These are phyloP conservation scores for Florisuga fusca DNA, from an alignment of 2,797 vertebrate genomes.

Conservation along the genomic window DNA sequence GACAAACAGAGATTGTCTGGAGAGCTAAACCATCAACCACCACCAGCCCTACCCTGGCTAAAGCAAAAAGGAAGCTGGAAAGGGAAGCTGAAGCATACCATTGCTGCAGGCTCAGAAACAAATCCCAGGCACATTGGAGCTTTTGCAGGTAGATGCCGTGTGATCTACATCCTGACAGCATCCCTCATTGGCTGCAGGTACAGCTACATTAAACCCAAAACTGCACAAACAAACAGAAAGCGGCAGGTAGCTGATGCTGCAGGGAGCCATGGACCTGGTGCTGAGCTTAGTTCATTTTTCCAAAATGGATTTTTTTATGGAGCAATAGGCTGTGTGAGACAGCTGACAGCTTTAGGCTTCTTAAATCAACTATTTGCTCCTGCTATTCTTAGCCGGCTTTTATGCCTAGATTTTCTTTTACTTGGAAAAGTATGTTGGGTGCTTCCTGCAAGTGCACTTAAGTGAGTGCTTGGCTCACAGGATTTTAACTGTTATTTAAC, in stretches of 20 bases:
- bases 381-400: not conserved
- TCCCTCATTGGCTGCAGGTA: not conserved
- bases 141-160: accelerated
- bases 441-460: not conserved
- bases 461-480: not conserved
- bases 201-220: accelerated
- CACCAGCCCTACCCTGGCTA: not conserved
- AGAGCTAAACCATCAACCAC: not conserved
- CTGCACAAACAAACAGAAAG: accelerated
- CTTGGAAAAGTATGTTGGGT: not conserved
- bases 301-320: not conserved
- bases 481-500: accelerated
- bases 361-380: not conserved
- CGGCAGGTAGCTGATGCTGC: not conserved
- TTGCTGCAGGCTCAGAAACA: not conserved
- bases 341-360: not conserved
- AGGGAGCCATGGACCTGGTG: not conserved
- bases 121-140: not conserved
- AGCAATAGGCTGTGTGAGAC: not conserved
- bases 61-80: not conserved
- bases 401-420: not conserved
- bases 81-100: not conserved
- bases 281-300: not conserved
- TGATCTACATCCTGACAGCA: not conserved
- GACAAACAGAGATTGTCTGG: not conserved